Percentiles rank a stretch among this genome's conserved stretches.
Evolutionary conservation across 2,113 vertebrate species (phyloP).

Genomic region (Saimiri boliviensis): DNA sequence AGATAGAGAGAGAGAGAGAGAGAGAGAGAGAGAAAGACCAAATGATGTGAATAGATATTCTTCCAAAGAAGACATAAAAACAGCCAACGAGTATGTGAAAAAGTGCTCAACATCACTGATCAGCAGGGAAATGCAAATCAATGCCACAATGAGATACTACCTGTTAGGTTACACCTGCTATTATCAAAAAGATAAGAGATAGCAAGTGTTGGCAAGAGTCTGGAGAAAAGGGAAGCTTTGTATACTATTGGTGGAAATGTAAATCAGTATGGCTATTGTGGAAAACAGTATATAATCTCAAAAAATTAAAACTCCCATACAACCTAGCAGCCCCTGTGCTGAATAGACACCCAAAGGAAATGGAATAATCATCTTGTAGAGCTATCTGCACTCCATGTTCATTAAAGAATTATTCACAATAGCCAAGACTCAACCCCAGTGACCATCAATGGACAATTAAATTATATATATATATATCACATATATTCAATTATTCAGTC

Average conservation of each 20-base stretch:
- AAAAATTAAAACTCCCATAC: not conserved
- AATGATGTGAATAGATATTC: not conserved
- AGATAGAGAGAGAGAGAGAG: not conserved
- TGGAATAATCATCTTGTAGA: not conserved
- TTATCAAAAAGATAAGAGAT: not conserved
- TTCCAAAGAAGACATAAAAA: not conserved
- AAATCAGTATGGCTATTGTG: not conserved
- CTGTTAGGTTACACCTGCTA: not conserved
- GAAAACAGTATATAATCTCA: not conserved
- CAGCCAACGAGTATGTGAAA: not conserved
- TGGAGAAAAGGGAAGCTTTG: not conserved
- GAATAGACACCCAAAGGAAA: not conserved
- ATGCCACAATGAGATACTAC: not conserved
- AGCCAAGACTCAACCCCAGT: not conserved
- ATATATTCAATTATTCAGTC: not conserved
- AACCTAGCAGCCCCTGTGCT: not conserved
- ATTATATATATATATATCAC: accelerated
- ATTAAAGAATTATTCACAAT: not conserved
- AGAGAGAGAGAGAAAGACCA: no score
- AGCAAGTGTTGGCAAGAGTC: not conserved
- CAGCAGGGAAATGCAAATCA: not conserved
- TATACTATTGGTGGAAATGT: not conserved
- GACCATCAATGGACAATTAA: not conserved
- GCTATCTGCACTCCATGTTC: not conserved
- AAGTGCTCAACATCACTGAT: not conserved